A percentile compares a stretch with the other conserved stretches of the same genome.
Evolutionary conservation across 2,113 vertebrate species (phyloP).

Genomic region (Ariopsis seemanni): DNA sequence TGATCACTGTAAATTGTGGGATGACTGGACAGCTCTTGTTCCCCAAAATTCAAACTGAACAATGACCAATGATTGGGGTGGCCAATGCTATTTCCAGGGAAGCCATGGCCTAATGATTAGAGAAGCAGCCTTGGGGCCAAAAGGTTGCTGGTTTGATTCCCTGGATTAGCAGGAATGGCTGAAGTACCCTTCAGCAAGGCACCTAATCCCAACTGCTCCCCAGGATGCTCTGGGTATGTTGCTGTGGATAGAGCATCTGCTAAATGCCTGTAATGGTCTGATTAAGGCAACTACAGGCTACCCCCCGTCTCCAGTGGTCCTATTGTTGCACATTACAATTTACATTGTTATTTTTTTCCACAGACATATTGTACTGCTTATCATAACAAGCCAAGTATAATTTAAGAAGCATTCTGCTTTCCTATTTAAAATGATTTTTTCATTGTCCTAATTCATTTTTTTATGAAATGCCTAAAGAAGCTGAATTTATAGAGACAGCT

Average conservation of each 20-base stretch:
- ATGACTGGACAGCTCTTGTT: background rate
- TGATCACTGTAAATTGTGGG: background rate
- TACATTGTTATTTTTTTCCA: background rate
- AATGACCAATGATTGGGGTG: background rate
- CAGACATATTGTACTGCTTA: background rate
- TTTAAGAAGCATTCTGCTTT: background rate
- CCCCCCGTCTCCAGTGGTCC: background rate
- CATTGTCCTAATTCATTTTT: constrained; percentile 3
- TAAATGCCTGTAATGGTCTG: too few relatives aligned
- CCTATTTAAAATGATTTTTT: background rate
- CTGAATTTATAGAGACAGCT: background rate
- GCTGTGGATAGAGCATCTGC: too few relatives aligned
- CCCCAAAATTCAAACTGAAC: background rate
- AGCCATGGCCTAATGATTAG: background rate
- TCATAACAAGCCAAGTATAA: background rate
- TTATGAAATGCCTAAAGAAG: background rate
- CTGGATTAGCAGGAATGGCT: too few relatives aligned
- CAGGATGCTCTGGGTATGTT: too few relatives aligned
- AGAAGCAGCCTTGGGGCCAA: too few relatives aligned
- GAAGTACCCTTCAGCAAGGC: too few relatives aligned
- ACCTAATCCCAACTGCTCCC: too few relatives aligned
- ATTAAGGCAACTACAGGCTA: background rate
- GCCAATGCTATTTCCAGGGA: background rate
- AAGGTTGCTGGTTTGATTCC: too few relatives aligned
- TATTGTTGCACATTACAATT: background rate